phyloP scores from a whole-genome alignment of 2,113 vertebrate species.

The Neogobius melanostomus region DNA sequence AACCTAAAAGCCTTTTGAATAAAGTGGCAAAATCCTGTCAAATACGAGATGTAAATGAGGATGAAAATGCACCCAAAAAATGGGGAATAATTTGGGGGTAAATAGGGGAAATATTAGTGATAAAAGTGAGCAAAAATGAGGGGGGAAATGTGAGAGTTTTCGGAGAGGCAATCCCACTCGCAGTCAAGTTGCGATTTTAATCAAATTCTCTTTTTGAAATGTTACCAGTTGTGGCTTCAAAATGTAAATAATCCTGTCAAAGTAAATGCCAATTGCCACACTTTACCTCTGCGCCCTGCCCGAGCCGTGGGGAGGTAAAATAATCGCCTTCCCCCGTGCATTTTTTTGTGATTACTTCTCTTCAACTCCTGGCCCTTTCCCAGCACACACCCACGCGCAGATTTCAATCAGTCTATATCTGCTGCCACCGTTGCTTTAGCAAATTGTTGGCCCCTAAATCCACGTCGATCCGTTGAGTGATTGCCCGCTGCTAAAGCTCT shows the following conservation, averaged over 20 bases:
- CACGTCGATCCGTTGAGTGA: constrained; percentile 68
- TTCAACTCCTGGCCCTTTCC: constrained; percentile 27
- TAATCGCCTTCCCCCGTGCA: constrained; percentile 52
- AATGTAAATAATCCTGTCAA: neutral
- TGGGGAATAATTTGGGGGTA: no score
- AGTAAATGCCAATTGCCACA: neutral
- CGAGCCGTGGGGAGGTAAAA: constrained; percentile 64
- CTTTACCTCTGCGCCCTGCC: neutral
- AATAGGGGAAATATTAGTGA: no score
- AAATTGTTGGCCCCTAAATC: constrained; percentile 65
- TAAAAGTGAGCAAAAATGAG: no score
- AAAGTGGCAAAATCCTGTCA: no score
- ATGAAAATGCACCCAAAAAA: no score
- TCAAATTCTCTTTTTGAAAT: no score
- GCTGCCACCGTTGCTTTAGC: constrained; percentile 49
- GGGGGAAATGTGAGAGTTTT: no score
- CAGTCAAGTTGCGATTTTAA: no score
- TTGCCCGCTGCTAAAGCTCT: constrained; percentile 55
- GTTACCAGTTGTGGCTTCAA: no score
- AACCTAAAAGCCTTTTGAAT: no score
- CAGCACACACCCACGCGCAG: constrained; percentile 11
- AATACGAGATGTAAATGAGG: no score
- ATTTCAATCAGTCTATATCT: constrained; percentile 69
- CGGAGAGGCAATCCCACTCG: no score
- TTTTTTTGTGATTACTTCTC: constrained; percentile 47